A percentile compares a stretch with the other conserved stretches of the same genome.
phyloP scores from a whole-genome alignment of 2,888 invertebrate species.

The Gnatocerus cornutus region DNA sequence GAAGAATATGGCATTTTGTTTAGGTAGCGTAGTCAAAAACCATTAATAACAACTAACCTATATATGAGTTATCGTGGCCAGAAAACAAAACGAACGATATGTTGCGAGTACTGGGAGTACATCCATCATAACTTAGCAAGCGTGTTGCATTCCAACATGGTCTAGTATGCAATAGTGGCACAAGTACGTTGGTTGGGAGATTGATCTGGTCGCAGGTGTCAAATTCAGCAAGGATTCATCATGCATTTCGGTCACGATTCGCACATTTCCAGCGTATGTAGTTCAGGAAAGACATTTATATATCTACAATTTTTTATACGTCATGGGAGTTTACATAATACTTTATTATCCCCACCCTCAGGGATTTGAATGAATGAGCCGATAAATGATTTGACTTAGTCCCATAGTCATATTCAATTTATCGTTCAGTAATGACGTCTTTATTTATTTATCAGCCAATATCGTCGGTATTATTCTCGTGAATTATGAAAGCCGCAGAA shows the following conservation, averaged over 20 bases:
- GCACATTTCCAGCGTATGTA: constrained; percentile 65
- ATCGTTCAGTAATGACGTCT: constrained; percentile 35
- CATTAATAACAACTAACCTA: constrained; percentile 53
- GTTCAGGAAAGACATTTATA: constrained; percentile 59
- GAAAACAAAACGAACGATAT: constrained; percentile 54
- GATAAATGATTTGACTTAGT: constrained; percentile 33
- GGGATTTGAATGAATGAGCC: constrained; percentile 9
- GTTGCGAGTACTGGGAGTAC: constrained; percentile 48
- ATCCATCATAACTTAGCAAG: constrained; percentile 49
- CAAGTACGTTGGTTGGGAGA: constrained; percentile 51
- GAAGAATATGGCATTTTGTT: constrained; percentile 27
- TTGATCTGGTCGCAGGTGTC: constrained; percentile 67
- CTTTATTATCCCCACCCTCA: constrained; percentile 46
- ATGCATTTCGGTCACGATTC: constrained; percentile 64
- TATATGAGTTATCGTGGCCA: constrained; percentile 49
- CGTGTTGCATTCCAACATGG: constrained; percentile 46
- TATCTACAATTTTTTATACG: constrained; percentile 52
- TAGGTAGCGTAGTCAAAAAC: constrained; percentile 38
- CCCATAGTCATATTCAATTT: constrained; percentile 35
- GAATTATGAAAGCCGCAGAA: constrained; percentile 38
- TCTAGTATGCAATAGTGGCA: constrained; percentile 45
- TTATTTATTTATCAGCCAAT: constrained; percentile 46
- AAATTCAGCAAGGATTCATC: constrained; percentile 62
- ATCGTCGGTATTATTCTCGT: constrained; percentile 29
- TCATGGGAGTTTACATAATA: constrained; percentile 51